Evolutionary conservation across 2,113 vertebrate genomes (phyloP).

Genomic region (Gopherus flavomarginatus): DNA sequence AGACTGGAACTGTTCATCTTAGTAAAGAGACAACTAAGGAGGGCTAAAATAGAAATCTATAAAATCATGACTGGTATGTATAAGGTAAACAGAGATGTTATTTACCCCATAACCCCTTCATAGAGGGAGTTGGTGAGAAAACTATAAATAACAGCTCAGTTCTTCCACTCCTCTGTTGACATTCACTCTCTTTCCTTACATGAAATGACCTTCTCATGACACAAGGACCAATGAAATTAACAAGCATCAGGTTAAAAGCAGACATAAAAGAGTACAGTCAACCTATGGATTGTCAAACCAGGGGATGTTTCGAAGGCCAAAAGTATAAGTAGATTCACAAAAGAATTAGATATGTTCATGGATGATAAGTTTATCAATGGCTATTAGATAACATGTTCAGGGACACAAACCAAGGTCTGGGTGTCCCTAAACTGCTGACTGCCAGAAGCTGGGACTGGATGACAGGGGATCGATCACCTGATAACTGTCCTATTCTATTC

Average conservation of each 20-base stretch:
- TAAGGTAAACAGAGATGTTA: too few species aligned
- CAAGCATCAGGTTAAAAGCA: neutral
- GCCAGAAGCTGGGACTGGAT: neutral
- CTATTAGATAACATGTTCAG: neutral
- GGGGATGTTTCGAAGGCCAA: neutral
- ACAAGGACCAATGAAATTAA: neutral
- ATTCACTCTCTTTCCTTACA: neutral
- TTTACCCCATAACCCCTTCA: too few species aligned
- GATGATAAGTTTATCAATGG: neutral
- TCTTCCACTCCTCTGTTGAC: too few species aligned
- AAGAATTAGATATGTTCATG: neutral
- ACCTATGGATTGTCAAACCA: neutral
- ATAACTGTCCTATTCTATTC: neutral
- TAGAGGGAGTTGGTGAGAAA: too few species aligned
- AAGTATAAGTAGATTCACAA: neutral
- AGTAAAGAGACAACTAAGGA: too few species aligned
- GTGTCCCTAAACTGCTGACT: neutral
- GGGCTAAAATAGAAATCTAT: too few species aligned
- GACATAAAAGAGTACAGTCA: neutral
- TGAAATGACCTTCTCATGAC: neutral
- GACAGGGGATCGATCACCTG: neutral
- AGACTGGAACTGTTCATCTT: too few species aligned
- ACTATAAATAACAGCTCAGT: too few species aligned
- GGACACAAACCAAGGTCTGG: neutral
- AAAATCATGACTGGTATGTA: too few species aligned